Evolutionary conservation across 2,888 invertebrate genomes (phyloP), one percentile per base, ranked within the genome.

Genomic region (Nineta flava): DNA sequence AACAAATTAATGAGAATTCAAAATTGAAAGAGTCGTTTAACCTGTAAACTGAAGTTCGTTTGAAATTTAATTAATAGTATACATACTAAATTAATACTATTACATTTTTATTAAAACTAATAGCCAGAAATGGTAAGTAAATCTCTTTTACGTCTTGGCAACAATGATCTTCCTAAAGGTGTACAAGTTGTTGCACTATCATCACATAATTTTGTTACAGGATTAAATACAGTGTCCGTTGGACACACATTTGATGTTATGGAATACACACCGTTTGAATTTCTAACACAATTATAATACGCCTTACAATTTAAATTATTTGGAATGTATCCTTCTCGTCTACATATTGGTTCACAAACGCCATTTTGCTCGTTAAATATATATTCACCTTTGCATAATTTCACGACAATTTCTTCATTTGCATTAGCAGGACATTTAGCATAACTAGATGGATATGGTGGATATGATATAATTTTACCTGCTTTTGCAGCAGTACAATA

Each of bases 381-480:
- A 45, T 45, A 45, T 15, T 12, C 12, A 10, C 31, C 15, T 26
- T 10, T 19, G 15, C 45, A 45, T 45, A n/a, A n/a, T 3, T 26
- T n/a, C 9, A 45, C 31, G 5, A 21, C n/a, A n/a, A 45, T 15
- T 6, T 26, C 5, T 15, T 21, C 31, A 15, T 21, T 45, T 13
- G 26, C 15, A 17, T 19, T 15, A 45, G 26, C 31, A 7, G 45
- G 45, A 31, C 45, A 45, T 7, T 31, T 15, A n/a, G 45, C 45
- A 45, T 45, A 45, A 19, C n/a, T 45, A 6, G 26, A 10, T 26
- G 26, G 26, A 31, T 45, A 21, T 26, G 50, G 35, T 16, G 45
- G 16, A 42, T 50, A 52, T 21, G 46, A 10, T 1, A 50, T 13
- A 13, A 50, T 13, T 42, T 38, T 48, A 15, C 48, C 50, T 2